Evolutionary conservation across 2,113 vertebrate species (phyloP).

Genomic region (Syrmaticus mikado): DNA sequence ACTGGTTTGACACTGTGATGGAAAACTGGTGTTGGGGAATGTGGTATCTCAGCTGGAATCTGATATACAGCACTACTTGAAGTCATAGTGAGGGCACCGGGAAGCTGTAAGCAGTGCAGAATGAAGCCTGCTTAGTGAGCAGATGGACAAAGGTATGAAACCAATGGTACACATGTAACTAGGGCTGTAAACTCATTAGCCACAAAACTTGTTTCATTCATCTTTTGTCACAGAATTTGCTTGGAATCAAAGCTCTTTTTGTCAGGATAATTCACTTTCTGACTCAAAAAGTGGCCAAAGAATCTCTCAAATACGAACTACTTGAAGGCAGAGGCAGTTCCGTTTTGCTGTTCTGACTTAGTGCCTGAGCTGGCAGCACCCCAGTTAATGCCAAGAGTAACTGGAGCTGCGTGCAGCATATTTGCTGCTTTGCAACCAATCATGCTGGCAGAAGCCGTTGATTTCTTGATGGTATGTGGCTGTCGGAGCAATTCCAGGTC

Average conservation of each 20-base stretch:
- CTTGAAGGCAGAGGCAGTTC: neutral
- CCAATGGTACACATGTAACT: too few species aligned
- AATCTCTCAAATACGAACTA: neutral
- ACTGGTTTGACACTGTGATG: neutral
- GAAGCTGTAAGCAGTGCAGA: neutral
- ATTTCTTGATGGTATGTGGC: neutral
- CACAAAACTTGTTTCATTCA: neutral
- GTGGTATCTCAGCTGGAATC: neutral
- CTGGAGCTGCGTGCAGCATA: too few species aligned
- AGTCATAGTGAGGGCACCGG: neutral
- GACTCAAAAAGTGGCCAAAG: too few species aligned
- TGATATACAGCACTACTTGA: neutral
- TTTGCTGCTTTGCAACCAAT: neutral
- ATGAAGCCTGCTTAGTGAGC: neutral
- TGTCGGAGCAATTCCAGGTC: neutral
- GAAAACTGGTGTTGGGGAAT: neutral
- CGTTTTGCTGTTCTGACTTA: rapidly evolving
- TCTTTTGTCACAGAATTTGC: neutral
- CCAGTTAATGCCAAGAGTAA: too few species aligned
- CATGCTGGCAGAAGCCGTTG: neutral
- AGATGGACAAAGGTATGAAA: neutral
- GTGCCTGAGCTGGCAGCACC: neutral
- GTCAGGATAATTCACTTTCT: neutral
- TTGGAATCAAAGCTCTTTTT: constrained; percentile 27
- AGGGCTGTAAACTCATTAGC: neutral